phyloP scores from a whole-genome alignment of 2,888 invertebrate species.

The Drosophila ochracea region DNA sequence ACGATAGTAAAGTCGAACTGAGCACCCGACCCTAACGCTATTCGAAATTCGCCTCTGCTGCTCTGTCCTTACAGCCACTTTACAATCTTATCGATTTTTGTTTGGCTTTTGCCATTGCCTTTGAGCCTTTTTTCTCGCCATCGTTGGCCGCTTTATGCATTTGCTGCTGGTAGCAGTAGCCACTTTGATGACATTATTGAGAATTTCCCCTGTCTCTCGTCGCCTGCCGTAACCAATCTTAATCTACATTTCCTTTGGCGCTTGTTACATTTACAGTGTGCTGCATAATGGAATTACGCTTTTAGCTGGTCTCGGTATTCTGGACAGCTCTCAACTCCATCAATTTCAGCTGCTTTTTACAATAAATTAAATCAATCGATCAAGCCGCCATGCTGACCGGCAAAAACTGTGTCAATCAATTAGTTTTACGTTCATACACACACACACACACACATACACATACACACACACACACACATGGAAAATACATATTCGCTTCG shows the following conservation, averaged over 20 bases:
- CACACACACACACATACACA: slow-evolving; percentile 9
- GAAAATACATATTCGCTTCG: not conserved
- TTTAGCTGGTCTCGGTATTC: slow-evolving; percentile 54
- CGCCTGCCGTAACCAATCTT: slow-evolving; percentile 1
- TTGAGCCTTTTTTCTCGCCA: slow-evolving; percentile 55
- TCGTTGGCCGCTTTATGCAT: slow-evolving; percentile 69
- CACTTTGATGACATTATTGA: slow-evolving; percentile 81
- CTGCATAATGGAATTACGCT: slow-evolving; percentile 76
- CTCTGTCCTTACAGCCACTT: slow-evolving; percentile 58
- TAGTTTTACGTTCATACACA: slow-evolving; percentile 54
- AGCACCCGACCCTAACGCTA: slow-evolving; percentile 11
- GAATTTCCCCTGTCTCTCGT: slow-evolving; percentile 10
- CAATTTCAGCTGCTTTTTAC: slow-evolving; percentile 77
- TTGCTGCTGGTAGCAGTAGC: slow-evolving; percentile 59
- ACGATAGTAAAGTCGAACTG: slow-evolving; percentile 42
- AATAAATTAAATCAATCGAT: slow-evolving; percentile 79
- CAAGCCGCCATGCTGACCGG: slow-evolving; percentile 60
- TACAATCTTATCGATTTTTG: slow-evolving; percentile 73
- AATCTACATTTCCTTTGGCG: slow-evolving; percentile 24
- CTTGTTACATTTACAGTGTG: slow-evolving; percentile 41
- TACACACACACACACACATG: slow-evolving; percentile 2
- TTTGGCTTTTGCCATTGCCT: slow-evolving; percentile 64
- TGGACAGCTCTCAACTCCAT: slow-evolving; percentile 58
- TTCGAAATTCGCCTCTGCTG: slow-evolving; percentile 3
- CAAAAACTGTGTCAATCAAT: slow-evolving; percentile 79